phyloP scores from a whole-genome alignment of 2,888 invertebrate species.

The Julus scandinavius region DNA sequence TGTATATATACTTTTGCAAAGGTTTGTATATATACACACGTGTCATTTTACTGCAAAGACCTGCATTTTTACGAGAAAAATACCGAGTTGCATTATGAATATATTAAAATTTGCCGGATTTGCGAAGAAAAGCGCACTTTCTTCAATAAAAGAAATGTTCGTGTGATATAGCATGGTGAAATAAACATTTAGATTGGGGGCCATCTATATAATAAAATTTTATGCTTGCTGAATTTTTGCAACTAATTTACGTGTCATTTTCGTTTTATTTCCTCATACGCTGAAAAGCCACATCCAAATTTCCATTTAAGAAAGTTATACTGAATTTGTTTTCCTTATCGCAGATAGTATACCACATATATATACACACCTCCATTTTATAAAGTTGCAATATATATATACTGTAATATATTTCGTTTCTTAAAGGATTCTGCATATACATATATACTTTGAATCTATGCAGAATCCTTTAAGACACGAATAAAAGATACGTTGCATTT shows the following conservation, averaged over 20 bases:
- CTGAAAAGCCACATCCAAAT: neutral
- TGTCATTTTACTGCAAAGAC: neutral
- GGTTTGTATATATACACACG: neutral
- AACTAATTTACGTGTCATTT: slow-evolving; percentile 14
- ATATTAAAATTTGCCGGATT: slow-evolving; percentile 17
- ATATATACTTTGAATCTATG: too few relatives aligned
- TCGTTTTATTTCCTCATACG: neutral
- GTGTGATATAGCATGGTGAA: neutral
- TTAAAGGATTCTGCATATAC: too few relatives aligned
- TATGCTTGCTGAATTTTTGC: neutral
- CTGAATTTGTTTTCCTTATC: neutral
- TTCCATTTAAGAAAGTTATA: neutral
- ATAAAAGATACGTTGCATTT: too few relatives aligned
- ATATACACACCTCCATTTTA: too few relatives aligned
- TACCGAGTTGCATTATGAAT: neutral
- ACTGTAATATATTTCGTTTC: too few relatives aligned
- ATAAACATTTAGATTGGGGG: neutral
- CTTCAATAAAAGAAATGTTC: neutral
- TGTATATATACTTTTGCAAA: neutral
- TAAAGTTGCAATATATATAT: neutral
- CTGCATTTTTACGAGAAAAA: slow-evolving; percentile 26
- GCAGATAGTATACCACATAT: too few relatives aligned
- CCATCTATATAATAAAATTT: neutral
- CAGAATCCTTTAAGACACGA: too few relatives aligned
- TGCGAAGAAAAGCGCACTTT: neutral